These are phyloP conservation scores for Polia nebulosa DNA, from an alignment of 2,888 invertebrate genomes.

Conservation along the genomic window DNA sequence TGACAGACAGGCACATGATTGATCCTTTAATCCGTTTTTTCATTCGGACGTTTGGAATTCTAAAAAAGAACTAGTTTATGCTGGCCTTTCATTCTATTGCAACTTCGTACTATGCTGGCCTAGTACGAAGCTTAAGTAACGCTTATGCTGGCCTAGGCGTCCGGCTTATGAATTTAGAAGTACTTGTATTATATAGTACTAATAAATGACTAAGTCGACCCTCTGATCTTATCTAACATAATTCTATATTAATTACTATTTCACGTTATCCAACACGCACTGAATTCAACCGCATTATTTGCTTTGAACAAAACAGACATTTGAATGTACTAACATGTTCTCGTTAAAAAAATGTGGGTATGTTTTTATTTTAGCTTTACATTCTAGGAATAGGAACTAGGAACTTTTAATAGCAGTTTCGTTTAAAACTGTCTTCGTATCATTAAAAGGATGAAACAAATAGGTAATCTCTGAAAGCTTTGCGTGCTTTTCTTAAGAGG, in stretches of 20 bases:
- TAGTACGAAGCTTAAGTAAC: no score
- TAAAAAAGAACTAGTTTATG: no score
- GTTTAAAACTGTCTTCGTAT: no score
- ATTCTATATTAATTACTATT: not conserved
- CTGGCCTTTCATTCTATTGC: not conserved
- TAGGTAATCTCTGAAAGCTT: not conserved
- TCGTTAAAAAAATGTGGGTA: not conserved
- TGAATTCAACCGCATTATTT: not conserved
- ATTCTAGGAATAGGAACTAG: no score
- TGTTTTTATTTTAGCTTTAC: no score
- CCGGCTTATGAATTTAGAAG: no score
- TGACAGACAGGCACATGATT: no score
- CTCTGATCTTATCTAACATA: not conserved
- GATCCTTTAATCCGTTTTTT: no score
- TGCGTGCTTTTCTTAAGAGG: not conserved
- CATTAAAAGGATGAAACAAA: not conserved
- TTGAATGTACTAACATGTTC: not conserved
- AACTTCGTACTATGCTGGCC: not conserved
- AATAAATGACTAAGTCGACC: not conserved
- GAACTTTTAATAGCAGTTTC: no score
- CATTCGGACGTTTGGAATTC: no score
- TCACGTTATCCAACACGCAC: not conserved
- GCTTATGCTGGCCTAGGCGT: no score
- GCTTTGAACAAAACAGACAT: not conserved
- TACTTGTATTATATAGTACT: no score